phyloP scores from a whole-genome alignment of 2,113 vertebrate species.

The Eublepharis macularius region DNA sequence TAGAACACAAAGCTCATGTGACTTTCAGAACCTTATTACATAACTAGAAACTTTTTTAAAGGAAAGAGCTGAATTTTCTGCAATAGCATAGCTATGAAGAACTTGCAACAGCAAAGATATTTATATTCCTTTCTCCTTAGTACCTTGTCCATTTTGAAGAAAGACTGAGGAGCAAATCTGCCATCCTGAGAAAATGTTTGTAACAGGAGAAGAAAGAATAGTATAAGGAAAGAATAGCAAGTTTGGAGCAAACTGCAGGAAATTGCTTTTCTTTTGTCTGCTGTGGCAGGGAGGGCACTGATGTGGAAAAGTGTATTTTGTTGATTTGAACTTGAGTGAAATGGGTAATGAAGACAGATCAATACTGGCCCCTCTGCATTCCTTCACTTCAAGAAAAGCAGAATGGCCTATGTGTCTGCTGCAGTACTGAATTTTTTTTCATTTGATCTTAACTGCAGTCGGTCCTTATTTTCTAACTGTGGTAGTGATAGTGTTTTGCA shows the following conservation, averaged over 20 bases:
- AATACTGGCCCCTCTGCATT: slow-evolving; percentile 68
- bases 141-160: not conserved
- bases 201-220: slow-evolving; percentile 35
- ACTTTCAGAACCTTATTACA: not conserved
- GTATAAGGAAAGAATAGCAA: slow-evolving; percentile 40
- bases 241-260: slow-evolving; percentile 60
- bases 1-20: not conserved
- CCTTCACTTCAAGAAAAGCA: slow-evolving; percentile 16
- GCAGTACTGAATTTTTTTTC: not conserved
- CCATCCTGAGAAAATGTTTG: not conserved
- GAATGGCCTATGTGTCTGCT: slow-evolving; percentile 12
- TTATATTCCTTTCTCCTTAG: not conserved
- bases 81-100: not conserved
- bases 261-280: slow-evolving; percentile 65
- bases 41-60: too few species aligned
- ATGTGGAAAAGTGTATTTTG: slow-evolving; percentile 86
- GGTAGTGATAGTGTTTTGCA: too few species aligned
- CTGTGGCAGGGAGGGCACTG: slow-evolving; percentile 68
- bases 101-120: not conserved
- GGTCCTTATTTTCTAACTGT: not conserved
- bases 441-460: not conserved
- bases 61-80: not conserved
- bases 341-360: slow-evolving; percentile 85
- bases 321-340: slow-evolving; percentile 88
- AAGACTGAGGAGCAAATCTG: not conserved